Evolutionary conservation across 1,140 invertebrate genomes (phyloP), one percentile per base, ranked within the genome.

Genomic region (Listronotus bonariensis): DNA sequence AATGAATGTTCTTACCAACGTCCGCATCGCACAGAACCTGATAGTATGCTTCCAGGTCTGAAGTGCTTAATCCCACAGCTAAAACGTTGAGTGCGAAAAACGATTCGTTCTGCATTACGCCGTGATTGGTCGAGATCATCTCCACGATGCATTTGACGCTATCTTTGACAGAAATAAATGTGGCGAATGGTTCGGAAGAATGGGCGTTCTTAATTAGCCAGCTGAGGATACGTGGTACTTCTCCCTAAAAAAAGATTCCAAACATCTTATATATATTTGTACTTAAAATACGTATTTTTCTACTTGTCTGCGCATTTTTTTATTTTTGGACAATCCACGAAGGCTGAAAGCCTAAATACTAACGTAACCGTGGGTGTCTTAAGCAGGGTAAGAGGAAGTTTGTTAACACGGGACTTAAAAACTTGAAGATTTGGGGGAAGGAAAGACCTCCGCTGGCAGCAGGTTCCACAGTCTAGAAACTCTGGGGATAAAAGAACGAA

Each of bases 61-160:
- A 11, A 42, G 49, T 63, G 11, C 14, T 41, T 12, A 53, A 80
- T 38, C 83, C 81, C 52, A 82, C 74, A 68, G 83, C 79, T 1
- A 90, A 74, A 15, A 91, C 82, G 65, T 85, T 87, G 18, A 92
- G 80, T 32, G 89, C 85, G 42, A 89, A 77, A 18, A 91, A 81
- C 0, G 92, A 92, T 80, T 95, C 92, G 76, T 92, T 95, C 76
- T 93, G 92, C 93, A 96, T 95, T 0, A 94, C 85, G 10, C 87
- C 78, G 79, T 95, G 90, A 69, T 91, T 88, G 5, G 90, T 89
- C 0, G 85, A 82, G 57, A 92, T 81, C 93, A 95, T 95, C 75
- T 85, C 84, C 6, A 93, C 87, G 61, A 96, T 80, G 67, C 87
- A 86, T 32, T 84, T 83, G 15, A 94, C 78, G 45, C 88, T 90